Evolutionary conservation across 2,888 invertebrate genomes (phyloP), one percentile per base, ranked within the genome.

Genomic region (Xestia c-nigrum): DNA sequence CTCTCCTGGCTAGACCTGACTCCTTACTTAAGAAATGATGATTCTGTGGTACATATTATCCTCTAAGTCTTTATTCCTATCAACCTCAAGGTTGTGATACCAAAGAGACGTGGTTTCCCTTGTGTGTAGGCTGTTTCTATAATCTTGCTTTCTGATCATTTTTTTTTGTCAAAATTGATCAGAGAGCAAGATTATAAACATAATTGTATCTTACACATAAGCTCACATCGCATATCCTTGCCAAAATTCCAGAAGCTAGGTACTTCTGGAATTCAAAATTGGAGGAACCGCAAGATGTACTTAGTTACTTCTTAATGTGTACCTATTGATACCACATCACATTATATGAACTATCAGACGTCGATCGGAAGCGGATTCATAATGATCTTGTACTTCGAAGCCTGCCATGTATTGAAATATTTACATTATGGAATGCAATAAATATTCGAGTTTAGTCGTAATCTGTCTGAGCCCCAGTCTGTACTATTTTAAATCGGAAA

Each of bases 401-500:
- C 55, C 47, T 81, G 61, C 75, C 66, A 81, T 77, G 43, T 77
- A 77, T 81, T 77, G 69, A 81, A 72, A 81, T 69, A 77, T 76
- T 68, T 72, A 81, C 68, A 63, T 40, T 70, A 82, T 71, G 73
- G 83, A 78, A 81, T 82, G 78, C 73, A 73, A 81, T 81, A 83
- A 82, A 81, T 81, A 83, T 78, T 78, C 66, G 38, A 78, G 63
- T 82, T 78, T 73, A 73, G 78, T 81, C 72, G 82, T 81, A 81
- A 82, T 81, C 78, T 73, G 81, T 81, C 81, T 78, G 83, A 81
- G 78, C 82, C 78, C 81, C 82, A 78, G 81, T 81, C 82, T 70
- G 70, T 82, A 83, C 81, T 81, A 81, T 81, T 81, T 83, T 81
- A 81, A 83, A 81, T 78, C 81, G 57, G 69, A 78, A 82, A 81